Conservation (phyloP, 2,888 invertebrate species). For the Aspidiotus destructor region DNA sequence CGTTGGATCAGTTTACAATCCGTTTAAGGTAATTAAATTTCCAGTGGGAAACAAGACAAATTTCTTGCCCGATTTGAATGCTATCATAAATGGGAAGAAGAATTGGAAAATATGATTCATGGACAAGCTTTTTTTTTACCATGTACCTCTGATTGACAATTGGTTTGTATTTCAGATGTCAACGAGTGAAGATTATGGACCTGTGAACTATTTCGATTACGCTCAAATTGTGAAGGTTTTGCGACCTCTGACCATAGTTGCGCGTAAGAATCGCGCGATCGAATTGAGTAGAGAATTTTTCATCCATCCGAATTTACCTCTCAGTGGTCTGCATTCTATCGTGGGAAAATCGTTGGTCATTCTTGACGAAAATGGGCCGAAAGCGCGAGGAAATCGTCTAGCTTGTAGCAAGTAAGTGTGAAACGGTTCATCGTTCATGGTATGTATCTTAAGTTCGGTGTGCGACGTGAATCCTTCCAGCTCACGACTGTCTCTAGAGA, state of each 20-base stretch:
- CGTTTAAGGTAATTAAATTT: slow-evolving; percentile 51
- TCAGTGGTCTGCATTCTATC: slow-evolving; percentile 64
- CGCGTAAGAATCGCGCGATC: slow-evolving; percentile 56
- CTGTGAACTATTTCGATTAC: slow-evolving; percentile 40
- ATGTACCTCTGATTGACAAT: not conserved
- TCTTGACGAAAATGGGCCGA: slow-evolving; percentile 77
- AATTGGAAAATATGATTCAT: too few relatives aligned
- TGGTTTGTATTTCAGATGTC: slow-evolving; percentile 20
- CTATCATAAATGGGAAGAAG: not conserved
- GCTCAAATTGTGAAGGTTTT: slow-evolving; percentile 70
- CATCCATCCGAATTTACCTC: slow-evolving; percentile 64
- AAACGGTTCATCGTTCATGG: too few relatives aligned
- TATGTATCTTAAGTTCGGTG: too few relatives aligned
- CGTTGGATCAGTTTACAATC: slow-evolving; percentile 66
- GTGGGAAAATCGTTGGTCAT: slow-evolving; percentile 75
- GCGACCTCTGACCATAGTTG: slow-evolving; percentile 62
- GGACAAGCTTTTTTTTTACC: too few relatives aligned
- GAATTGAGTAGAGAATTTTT: slow-evolving; percentile 62
- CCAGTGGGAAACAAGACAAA: not conserved
- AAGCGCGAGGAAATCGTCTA: slow-evolving; percentile 75
- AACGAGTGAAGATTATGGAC: slow-evolving; percentile 13
- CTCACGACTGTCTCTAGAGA: too few relatives aligned
- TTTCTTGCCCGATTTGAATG: too few relatives aligned
- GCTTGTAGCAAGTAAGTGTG: slow-evolving; percentile 70
- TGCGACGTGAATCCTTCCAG: too few relatives aligned